Evolutionary conservation across 2,113 vertebrate species (phyloP), one percentile per base, ranked within the genome.

Genomic region (Scophthalmus maximus): DNA sequence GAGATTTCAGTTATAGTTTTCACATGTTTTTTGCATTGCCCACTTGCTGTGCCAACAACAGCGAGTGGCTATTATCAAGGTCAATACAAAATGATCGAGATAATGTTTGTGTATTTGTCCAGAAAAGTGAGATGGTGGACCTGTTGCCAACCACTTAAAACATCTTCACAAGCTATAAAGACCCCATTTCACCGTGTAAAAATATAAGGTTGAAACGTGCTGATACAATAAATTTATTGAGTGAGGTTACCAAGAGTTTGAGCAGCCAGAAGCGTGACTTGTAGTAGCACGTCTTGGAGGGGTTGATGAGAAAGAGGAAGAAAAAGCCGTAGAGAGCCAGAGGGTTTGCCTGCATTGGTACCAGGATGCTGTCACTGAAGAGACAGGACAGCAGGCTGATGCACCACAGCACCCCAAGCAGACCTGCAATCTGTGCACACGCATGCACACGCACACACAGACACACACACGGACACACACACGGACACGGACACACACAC

Each of bases 201-300:
- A 42, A 42, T 4, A 42, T n/a, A n/a, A n/a, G n/a, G n/a, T n/a
- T n/a, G n/a, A n/a, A n/a, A n/a, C n/a, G 15, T 15, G 38, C 18
- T 44, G 18, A 44, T 44, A 44, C 6, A 12, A 49, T 11, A 22
- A 10, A 46, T 46, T 50, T 50, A 25, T 22, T 25, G 22, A 36
- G 25, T 25, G 17, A 50, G 90, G 3, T 92, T 94, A 99, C 98
- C 96, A 99, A 91, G 60, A 99, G 93, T 88, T 98, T 98, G 50
- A 99, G 95, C 73, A 99, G 95, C 98, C 98, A 99, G 94, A 99
- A 98, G 14, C 97, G 95, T 23, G 98, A 99, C 92, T 99, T 98
- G 91, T 99, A 99, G 89, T 99, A 99, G 40, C 95, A 97, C 68
- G 97, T 98, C 94, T 99, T 99, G 83, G 96, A 96, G 38, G 98